Conservation (phyloP, 1,140 invertebrate genomes). For the Physella acuta region DNA sequence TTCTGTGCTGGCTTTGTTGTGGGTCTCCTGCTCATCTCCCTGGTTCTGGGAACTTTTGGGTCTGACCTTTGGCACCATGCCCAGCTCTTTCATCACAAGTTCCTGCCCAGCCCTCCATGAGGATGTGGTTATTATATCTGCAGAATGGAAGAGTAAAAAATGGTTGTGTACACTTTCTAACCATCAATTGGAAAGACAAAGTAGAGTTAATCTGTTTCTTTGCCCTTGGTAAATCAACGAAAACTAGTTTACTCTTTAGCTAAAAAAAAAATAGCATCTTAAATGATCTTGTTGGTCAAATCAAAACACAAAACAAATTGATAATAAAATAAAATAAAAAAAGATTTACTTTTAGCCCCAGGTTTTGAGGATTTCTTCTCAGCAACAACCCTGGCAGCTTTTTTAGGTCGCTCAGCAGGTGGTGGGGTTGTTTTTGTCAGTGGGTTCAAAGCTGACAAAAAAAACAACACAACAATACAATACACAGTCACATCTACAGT, state of each 20-base stretch:
- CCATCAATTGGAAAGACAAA: too few species aligned
- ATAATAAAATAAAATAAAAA: conserved; percentile 9
- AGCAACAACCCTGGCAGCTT: conserved; percentile 40
- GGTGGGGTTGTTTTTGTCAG: neutral
- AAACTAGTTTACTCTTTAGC: too few species aligned
- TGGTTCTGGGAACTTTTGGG: conserved; percentile 7
- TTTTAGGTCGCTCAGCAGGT: conserved; percentile 37
- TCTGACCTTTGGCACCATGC: conserved; percentile 40
- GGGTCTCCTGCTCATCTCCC: neutral
- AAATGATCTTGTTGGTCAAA: too few species aligned
- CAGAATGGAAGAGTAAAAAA: conserved; percentile 27
- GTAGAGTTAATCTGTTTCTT: too few species aligned
- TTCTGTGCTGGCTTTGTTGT: neutral
- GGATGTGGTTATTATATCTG: conserved; percentile 55
- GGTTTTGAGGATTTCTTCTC: conserved; percentile 33
- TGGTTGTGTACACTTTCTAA: too few species aligned
- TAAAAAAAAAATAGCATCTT: too few species aligned
- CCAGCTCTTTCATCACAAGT: conserved; percentile 46
- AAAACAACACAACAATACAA: too few species aligned
- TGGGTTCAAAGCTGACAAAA: too few species aligned
- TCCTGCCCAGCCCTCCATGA: conserved; percentile 56
- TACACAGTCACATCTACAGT: too few species aligned
- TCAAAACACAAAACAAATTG: neutral
- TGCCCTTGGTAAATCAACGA: too few species aligned
- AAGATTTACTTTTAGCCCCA: conserved; percentile 27